phyloP scores from a whole-genome alignment of 2,113 vertebrate genomes.

The Tetrao urogallus region DNA sequence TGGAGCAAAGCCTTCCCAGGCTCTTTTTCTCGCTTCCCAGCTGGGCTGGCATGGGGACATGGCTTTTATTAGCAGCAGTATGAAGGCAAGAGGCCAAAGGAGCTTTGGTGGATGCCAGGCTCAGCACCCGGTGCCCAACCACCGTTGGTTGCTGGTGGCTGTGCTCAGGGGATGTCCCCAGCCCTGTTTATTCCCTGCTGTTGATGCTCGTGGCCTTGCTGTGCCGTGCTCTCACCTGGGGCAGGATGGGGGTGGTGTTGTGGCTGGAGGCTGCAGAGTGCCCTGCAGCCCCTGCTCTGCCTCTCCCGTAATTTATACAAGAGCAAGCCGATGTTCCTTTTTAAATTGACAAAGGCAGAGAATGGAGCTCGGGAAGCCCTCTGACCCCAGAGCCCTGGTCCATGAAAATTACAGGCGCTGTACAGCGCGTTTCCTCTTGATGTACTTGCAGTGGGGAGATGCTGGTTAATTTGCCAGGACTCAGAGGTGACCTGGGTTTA shows the following conservation, averaged over 20 bases:
- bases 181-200: too few species aligned
- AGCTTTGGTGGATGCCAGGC: background rate
- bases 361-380: constrained; percentile 69
- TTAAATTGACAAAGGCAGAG: constrained; percentile 80
- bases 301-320: constrained; percentile 69
- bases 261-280: accelerated
- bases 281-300: background rate
- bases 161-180: background rate
- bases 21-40: constrained; percentile 38
- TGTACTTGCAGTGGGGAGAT: constrained; percentile 78
- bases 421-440: constrained; percentile 68
- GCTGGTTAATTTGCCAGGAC: constrained; percentile 84
- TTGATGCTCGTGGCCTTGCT: accelerated
- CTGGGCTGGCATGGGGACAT: constrained; percentile 49
- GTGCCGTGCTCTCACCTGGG: background rate
- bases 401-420: constrained; percentile 76
- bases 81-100: constrained; percentile 47
- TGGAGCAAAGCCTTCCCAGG: constrained; percentile 52
- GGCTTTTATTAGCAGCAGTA: constrained; percentile 27
- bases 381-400: constrained; percentile 73
- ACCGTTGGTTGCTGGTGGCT: background rate
- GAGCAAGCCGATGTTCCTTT: constrained; percentile 73
- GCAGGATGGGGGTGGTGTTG: background rate
- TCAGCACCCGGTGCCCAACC: background rate
- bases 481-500: constrained; percentile 84